Evolutionary conservation across 2,888 invertebrate species (phyloP).

Genomic region (Orthosia gracilis): DNA sequence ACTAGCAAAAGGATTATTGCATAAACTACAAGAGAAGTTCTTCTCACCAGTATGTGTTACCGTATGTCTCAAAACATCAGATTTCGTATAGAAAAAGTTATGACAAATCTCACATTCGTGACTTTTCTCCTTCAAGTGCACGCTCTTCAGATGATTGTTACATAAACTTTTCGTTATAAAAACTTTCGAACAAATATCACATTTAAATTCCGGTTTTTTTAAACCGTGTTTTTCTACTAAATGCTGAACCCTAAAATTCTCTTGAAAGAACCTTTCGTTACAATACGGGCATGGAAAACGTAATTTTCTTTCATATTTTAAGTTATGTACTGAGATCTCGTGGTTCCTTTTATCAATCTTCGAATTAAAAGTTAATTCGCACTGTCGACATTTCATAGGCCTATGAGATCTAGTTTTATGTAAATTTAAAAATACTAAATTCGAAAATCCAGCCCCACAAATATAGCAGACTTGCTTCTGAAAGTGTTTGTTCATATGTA

Average conservation of each 20-base stretch:
- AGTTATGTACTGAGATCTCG: conserved; percentile 61
- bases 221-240: conserved; percentile 78
- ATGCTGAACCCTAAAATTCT: conserved; percentile 76
- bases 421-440: conserved; percentile 81
- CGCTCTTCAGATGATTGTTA: conserved; percentile 84
- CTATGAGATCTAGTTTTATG: conserved; percentile 81
- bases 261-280: conserved; percentile 78
- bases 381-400: conserved; percentile 74
- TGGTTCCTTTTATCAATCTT: conserved; percentile 68
- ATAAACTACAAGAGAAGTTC: conserved; percentile 77
- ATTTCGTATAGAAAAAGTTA: conserved; percentile 83
- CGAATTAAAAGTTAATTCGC: conserved; percentile 73
- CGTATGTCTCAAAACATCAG: conserved; percentile 80
- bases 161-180: conserved; percentile 82
- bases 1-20: conserved; percentile 80
- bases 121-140: conserved; percentile 84
- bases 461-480: conserved; percentile 85
- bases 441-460: conserved; percentile 84
- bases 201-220: conserved; percentile 78
- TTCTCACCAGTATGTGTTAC: conserved; percentile 84
- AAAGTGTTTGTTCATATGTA: conserved; percentile 86
- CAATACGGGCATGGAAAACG: conserved; percentile 82
- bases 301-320: conserved; percentile 72
- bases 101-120: conserved; percentile 84
- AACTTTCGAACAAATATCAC: conserved; percentile 78